Base-by-base conservation (phyloP, 1,140 invertebrate species). In the Drosophila nikananu region DNA sequence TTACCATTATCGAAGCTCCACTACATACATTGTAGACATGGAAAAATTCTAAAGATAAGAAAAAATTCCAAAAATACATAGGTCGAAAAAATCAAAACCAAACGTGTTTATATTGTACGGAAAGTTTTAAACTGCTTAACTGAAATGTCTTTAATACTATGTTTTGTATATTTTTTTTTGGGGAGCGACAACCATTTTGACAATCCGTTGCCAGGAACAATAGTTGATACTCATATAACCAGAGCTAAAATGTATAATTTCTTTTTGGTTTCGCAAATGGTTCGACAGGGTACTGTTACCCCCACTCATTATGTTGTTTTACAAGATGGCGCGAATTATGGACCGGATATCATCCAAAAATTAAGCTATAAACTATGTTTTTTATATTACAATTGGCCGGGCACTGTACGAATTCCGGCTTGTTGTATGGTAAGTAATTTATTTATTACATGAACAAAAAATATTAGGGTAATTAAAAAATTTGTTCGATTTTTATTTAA, bases 331-430 rank as follows among this genome's bases (percentile, higher is more conserved):
- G 94, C 95, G 1, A 94, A 95, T 17, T 95, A 98, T 91, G 95
- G 95, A 21, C 95, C 97, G 0, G 98, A 99, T 91, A 95, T 97
- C 58, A 94, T 98, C 64, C 98, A 99, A 93, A 94, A 95, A 68
- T 87, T 99, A 8, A 95, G 97, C 0, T 99, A 97, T 92, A 99
- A 98, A 91, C 93, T 99, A 86, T 98, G 97, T 59, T 97, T 98
- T 92, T 92, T 99, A 80, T 99, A 99, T 92, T 99, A 98, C 93
- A 99, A 99, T 94, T 99, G 98, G 98, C 95, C 97, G 0, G 98
- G 98, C 15, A 98, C 98, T 2, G 95, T 99, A 21, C 93, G 97
- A 52, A 97, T 99, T 37, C 98, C 98, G 2, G 98, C 98, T 1
- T 98, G 98, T 59, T 91, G 86, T 27, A 72, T 91, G 82, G 86